phyloP scores from a whole-genome alignment of 2,113 vertebrate genomes.

The Pionites leucogaster region DNA sequence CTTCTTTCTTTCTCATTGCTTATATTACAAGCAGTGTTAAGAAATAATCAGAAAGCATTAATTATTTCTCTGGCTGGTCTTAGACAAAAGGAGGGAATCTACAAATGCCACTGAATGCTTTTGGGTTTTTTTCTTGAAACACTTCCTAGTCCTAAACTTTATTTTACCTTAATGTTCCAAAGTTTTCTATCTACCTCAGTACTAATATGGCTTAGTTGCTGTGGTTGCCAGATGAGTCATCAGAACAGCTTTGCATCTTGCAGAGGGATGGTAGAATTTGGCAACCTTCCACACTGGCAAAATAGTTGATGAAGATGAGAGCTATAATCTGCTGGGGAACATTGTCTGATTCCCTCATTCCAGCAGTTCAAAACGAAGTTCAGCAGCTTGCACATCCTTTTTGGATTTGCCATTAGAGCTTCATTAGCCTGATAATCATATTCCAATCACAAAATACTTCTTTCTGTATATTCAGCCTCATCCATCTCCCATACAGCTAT shows the following conservation, averaged over 20 bases:
- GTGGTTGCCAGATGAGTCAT: background rate
- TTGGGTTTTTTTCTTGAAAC: background rate
- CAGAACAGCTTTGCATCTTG: conserved; percentile 14
- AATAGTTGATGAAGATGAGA: background rate
- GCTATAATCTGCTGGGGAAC: background rate
- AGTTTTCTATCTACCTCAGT: background rate
- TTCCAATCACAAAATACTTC: conserved; percentile 6
- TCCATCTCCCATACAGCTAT: background rate
- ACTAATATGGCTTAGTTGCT: background rate
- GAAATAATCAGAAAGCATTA: conserved; percentile 24
- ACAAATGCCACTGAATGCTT: background rate
- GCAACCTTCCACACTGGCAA: background rate
- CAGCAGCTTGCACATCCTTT: background rate
- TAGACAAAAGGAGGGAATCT: background rate
- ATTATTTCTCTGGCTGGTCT: background rate
- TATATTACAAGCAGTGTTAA: conserved; percentile 2
- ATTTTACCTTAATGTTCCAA: background rate
- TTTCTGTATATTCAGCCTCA: background rate
- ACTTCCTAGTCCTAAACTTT: background rate
- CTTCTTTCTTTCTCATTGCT: background rate
- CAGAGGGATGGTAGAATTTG: background rate
- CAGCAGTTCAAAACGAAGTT: background rate
- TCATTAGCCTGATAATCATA: background rate
- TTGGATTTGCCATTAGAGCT: conserved; percentile 2
- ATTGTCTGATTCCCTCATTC: background rate